Conservation (phyloP, 2,113 vertebrate genomes). For the Protobothrops mucrosquamatus region DNA sequence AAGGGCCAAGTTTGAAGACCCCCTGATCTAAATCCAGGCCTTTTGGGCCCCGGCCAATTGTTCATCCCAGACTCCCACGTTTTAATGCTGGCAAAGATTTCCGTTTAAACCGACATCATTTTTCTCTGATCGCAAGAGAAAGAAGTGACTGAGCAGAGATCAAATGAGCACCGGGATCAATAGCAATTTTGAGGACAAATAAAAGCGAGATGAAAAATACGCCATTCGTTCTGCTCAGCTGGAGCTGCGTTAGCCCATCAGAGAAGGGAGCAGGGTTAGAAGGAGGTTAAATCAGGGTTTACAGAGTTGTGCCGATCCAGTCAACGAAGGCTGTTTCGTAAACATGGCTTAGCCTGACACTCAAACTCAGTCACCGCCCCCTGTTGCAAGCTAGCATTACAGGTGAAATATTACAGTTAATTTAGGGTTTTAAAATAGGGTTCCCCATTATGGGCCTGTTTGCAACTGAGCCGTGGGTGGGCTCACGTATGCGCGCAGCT, state of each 20-base stretch:
- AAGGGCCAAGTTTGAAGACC: background rate
- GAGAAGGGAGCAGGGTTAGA: background rate
- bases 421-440: background rate
- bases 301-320: too few species aligned
- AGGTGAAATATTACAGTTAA: too few species aligned
- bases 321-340: too few species aligned
- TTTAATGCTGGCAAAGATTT: background rate
- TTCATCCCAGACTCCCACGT: background rate
- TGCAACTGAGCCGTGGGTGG: too few species aligned
- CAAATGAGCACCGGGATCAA: background rate
- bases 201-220: conserved; percentile 12
- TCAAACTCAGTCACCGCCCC: too few species aligned
- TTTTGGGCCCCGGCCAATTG: background rate
- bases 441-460: too few species aligned
- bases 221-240: background rate
- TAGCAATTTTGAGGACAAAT: conserved; percentile 33
- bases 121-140: background rate
- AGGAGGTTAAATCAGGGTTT: background rate
- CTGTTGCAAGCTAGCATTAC: too few species aligned
- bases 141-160: conserved; percentile 9
- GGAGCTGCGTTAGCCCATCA: background rate
- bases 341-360: too few species aligned
- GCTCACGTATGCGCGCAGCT: too few species aligned
- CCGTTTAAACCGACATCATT: background rate
- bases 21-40: background rate